Base-by-base conservation (phyloP, 2,113 vertebrate genomes). In the Tapirus terrestris region DNA sequence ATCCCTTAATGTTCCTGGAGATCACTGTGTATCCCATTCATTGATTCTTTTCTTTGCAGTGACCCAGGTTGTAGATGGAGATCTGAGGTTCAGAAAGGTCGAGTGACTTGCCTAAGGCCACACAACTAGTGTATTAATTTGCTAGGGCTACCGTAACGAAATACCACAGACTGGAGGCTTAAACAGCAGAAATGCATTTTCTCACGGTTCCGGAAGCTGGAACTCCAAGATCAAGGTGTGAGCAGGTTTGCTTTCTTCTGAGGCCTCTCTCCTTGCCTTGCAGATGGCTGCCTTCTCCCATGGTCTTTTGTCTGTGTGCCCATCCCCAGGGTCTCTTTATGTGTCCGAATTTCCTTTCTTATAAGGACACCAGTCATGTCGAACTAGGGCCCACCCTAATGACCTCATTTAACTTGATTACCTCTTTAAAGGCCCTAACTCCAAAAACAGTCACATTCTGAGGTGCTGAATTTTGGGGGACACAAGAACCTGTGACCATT, bases 291-390 rank as follows among this genome's bases (percentile, higher is more conserved):
- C 51, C 33, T 80, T 39, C 36, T 58, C 61, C 6, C 31, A 43
- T 17, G 61, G 11, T 61, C 9, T 58, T 27, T 3, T 3, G 33
- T 36, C 2, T 43, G 8, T 11, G 10, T 33, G 31, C 4, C 21
- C 0, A 1, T 43, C 56, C 10, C 18, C 31, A 8, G 65, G 23
- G 17, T 87, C 9, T 39, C 16, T 6, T 33, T 25, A 0, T 45
- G n/a, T 10, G 23, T 31, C 56, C 51, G 43, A 31, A 82, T 72
- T 45, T 48, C 33, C 29, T 61, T 61, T 81, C 45, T 23, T 79
- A 14, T 8, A 43, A 84, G 36, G 56, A n/a, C 18, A 14, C 2
- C n/a, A 6, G 58, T 21, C n/a, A 43, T 29, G 33, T 23, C 43
- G 77, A 77, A 58, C 53, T 27, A 27, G 14, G 31, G 31, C 56